Conservation (phyloP, 2,797 vertebrate genomes). For the Alcedo quadribrachys region DNA sequence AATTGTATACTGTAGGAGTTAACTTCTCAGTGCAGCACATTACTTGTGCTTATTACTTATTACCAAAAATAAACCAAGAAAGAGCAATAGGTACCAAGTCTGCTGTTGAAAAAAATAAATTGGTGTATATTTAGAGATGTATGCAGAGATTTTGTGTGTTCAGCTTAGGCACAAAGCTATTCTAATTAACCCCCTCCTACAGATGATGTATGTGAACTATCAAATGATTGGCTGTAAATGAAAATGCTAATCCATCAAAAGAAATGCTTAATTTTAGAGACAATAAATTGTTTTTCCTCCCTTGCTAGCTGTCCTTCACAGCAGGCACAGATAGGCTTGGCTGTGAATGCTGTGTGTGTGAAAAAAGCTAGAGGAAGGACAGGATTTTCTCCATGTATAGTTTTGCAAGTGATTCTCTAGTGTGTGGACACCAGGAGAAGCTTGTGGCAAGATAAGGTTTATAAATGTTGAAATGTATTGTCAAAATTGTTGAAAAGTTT, state of each 20-base stretch:
- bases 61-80: background rate
- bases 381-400: rapidly evolving
- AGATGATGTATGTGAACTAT: background rate
- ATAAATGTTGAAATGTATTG: background rate
- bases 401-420: background rate
- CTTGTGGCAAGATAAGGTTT: background rate
- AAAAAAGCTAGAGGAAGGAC: background rate
- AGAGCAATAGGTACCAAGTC: background rate
- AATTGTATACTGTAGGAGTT: background rate
- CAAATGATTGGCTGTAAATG: background rate
- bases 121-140: background rate
- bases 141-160: background rate
- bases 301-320: background rate
- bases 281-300: background rate
- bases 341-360: background rate
- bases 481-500: background rate
- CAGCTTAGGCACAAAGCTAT: background rate
- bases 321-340: background rate
- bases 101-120: background rate
- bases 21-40: background rate
- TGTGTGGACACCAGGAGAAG: background rate
- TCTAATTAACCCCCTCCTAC: background rate
- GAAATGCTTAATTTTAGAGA: background rate
- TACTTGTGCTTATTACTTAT: background rate
- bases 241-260: background rate